Percentiles rank a stretch among this genome's conserved stretches.
phyloP scores from a whole-genome alignment of 2,113 vertebrate genomes.

The Nerophis ophidion region DNA sequence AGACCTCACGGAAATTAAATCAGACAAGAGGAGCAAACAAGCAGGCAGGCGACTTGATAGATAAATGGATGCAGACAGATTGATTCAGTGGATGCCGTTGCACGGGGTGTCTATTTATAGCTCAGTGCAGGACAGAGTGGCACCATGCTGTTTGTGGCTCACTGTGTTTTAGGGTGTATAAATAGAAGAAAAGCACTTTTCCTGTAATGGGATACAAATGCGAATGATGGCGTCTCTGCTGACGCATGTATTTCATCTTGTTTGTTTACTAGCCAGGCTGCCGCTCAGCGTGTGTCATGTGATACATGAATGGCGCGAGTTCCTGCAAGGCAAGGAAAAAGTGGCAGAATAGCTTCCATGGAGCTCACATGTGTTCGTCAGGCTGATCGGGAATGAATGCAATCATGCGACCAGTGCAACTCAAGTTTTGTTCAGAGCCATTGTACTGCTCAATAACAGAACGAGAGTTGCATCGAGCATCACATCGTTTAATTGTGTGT shows the following conservation, averaged over 20 bases:
- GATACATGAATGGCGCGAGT: constrained; percentile 5
- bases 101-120: constrained; percentile 58
- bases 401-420: neutral
- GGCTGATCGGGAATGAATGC: neutral
- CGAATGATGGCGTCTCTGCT: constrained; percentile 3
- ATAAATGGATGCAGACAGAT: constrained; percentile 50
- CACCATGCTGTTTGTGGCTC: constrained; percentile 29
- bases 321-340: neutral
- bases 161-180: constrained; percentile 34
- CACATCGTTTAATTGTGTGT: neutral
- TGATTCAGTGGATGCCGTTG: constrained; percentile 44
- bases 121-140: constrained; percentile 15
- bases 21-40: constrained; percentile 25
- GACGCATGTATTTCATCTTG: constrained; percentile 9
- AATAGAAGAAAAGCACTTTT: constrained; percentile 29
- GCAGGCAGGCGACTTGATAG: constrained; percentile 36
- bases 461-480: neutral
- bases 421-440: neutral
- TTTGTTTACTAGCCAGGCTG: constrained; percentile 20
- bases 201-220: constrained; percentile 1
- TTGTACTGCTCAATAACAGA: neutral
- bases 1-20: constrained; percentile 23
- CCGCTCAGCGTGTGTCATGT: neutral
- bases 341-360: neutral
- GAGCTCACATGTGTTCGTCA: neutral